A percentile compares a stretch with the other conserved stretches of the same genome.
phyloP scores from a whole-genome alignment of 2,113 vertebrate genomes.

The Onychorhynchus coronatus region DNA sequence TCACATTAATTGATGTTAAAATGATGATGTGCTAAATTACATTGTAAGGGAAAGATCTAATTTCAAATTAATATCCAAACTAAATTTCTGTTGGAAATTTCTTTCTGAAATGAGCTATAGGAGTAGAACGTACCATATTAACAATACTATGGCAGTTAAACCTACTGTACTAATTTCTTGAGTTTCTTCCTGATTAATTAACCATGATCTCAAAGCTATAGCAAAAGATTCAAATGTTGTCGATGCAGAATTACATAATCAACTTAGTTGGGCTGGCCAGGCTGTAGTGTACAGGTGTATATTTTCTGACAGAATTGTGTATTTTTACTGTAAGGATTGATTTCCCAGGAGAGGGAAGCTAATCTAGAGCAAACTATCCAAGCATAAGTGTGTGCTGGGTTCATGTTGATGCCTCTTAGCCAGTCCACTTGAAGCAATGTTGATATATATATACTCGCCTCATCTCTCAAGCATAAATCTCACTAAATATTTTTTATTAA shows the following conservation, averaged over 20 bases:
- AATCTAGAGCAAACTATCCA: not conserved
- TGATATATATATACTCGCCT: not conserved
- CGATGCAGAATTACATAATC: not conserved
- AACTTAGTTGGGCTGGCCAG: not conserved
- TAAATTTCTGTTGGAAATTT: not conserved
- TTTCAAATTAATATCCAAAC: not conserved
- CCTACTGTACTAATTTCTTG: not conserved
- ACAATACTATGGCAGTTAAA: not conserved
- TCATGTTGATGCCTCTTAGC: not conserved
- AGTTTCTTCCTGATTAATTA: not conserved
- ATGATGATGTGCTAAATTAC: not conserved
- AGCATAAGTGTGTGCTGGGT: not conserved
- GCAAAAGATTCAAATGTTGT: not conserved
- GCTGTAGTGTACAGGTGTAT: not conserved
- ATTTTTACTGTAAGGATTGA: not conserved
- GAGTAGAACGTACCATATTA: not conserved
- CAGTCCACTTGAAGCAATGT: not conserved
- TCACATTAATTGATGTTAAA: not conserved
- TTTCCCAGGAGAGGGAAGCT: not conserved
- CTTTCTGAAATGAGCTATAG: not conserved
- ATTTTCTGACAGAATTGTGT: not conserved
- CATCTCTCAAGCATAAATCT: not conserved
- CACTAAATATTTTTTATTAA: not conserved
- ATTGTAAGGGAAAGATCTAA: not conserved
- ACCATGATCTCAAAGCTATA: not conserved